A percentile compares a stretch with the other conserved stretches of the same genome.
These are phyloP conservation scores for Aplocera efformata DNA, from an alignment of 2,888 invertebrate genomes.

Conservation along the genomic window DNA sequence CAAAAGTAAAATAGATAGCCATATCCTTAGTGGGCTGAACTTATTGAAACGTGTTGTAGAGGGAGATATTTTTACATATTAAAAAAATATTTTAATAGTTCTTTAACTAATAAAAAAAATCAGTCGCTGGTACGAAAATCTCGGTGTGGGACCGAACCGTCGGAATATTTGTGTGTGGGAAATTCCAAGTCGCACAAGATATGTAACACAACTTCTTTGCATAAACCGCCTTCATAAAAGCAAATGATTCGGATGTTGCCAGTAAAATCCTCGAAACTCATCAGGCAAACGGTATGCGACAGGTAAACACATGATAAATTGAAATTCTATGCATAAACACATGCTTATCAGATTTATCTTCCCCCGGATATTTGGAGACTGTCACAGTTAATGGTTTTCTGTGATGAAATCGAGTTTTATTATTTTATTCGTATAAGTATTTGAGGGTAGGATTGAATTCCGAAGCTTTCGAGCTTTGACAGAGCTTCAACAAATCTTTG, in stretches of 20 bases:
- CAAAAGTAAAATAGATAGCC: no score
- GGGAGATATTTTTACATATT: no score
- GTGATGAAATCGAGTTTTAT: constrained; percentile 17
- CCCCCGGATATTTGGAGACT: constrained; percentile 29
- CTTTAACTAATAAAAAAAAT: no score
- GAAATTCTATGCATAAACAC: constrained; percentile 68
- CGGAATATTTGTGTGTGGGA: no score
- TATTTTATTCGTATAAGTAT: constrained; percentile 6
- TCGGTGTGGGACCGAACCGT: no score
- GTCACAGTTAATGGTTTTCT: constrained; percentile 15
- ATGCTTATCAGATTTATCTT: constrained; percentile 61
- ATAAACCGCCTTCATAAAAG: constrained; percentile 1
- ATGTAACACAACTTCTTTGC: neutral
- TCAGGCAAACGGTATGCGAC: constrained; percentile 55
- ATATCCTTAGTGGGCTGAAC: no score
- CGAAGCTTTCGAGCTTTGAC: no score
- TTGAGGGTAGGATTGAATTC: neutral
- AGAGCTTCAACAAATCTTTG: no score
- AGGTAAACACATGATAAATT: constrained; percentile 54
- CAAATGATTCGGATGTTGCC: constrained; percentile 15
- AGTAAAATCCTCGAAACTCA: constrained; percentile 43
- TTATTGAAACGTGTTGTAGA: no score
- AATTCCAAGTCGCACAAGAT: no score
- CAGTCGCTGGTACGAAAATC: no score
- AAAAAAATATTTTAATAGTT: no score